Evolutionary conservation across 1,140 invertebrate genomes (phyloP), one percentile per base, ranked within the genome.

Genomic region (Leptinotarsa defecta): DNA sequence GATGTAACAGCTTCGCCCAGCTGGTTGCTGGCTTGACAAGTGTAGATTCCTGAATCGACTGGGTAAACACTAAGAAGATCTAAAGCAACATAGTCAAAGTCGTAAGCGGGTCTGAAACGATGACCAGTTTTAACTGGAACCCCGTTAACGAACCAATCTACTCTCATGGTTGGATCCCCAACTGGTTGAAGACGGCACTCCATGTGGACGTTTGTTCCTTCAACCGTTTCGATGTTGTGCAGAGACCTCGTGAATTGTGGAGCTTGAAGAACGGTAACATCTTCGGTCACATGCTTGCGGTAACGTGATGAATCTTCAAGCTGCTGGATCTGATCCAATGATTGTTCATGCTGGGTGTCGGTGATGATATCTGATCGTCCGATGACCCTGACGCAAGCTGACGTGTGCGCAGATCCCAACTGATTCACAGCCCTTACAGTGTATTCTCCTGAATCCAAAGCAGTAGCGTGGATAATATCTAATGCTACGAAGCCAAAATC

Each of bases 71-170:
- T 96, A 3, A 99, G 87, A 48, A 99, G 91, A 86, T 99, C 98
- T 34, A 99, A 86, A 49, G 96, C 95, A 8, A 99, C 97, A 84
- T 98, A 98, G 84, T 98, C 98, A 86, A 99, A 98, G 86, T 99
- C 98, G 86, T 98, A 95, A 3, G 96, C 94, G 65, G 97, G 96
- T 86, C 96, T 91, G 88, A 98, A 99, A 75, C 98, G 91, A 85
- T 98, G 96, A 17, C 97, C 96, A 52, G 92, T 94, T 85, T 92
- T 94, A 4, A 96, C 91, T 20, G 93, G 94, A 79, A 92, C 88
- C 63, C 96, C 97, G 86, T 99, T 98, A 24, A 96, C 94, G 83
- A 97, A 95, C 98, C 98, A 99, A 80, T 99, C 96, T 5, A 99
- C 94, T 84, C 90, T 93, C 96, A 99, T 98, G 6, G 92, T 93